phyloP scores from a whole-genome alignment of 2,888 invertebrate genomes.

The Lysandra coridon region DNA sequence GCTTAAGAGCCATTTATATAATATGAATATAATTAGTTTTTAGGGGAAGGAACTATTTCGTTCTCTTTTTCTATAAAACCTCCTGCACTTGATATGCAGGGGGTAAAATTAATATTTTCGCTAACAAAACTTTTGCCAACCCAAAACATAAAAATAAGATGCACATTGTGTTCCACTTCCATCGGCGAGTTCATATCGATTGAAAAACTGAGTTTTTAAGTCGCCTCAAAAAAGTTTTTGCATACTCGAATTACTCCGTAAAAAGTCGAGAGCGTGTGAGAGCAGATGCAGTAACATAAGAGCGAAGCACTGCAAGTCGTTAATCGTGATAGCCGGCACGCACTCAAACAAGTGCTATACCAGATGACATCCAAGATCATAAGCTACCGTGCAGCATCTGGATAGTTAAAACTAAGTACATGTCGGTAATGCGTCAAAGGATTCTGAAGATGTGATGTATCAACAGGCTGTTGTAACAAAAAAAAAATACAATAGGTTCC shows the following conservation, averaged over 20 bases:
- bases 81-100: no score
- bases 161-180: no score
- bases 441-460: background rate
- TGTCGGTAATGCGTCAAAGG: background rate
- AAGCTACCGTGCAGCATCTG: constrained; percentile 59
- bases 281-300: constrained; percentile 16
- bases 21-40: no score
- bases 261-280: background rate
- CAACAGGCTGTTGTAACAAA: background rate
- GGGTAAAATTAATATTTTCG: no score
- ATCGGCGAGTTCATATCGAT: background rate
- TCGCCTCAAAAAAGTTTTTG: background rate
- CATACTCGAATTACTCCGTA: constrained; percentile 2
- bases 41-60: no score
- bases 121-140: no score
- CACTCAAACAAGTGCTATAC: constrained; percentile 57
- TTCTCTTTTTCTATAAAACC: no score
- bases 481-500: background rate
- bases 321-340: constrained; percentile 26
- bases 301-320: constrained; percentile 24
- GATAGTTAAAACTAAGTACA: constrained; percentile 42
- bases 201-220: background rate
- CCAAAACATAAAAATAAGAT: no score
- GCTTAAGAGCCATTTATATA: no score
- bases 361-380: constrained; percentile 50